Percentiles rank a stretch among this genome's conserved stretches.
These are phyloP conservation scores for Strigops habroptila DNA, from an alignment of 2,113 vertebrate species.

Conservation along the genomic window DNA sequence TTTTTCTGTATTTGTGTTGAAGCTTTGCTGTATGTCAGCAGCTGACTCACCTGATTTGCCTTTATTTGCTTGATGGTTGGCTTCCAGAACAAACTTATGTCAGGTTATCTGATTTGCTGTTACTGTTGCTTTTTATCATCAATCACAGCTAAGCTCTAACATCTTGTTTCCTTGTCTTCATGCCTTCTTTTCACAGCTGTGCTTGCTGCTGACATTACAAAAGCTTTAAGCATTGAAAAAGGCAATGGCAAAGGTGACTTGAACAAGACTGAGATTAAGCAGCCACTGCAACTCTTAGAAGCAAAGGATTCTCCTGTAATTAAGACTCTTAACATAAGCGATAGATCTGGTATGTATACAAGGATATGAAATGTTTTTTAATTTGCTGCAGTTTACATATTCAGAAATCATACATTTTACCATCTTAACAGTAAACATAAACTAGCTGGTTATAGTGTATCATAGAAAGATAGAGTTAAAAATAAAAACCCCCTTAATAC, in stretches of 20 bases:
- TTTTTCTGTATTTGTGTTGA: neutral
- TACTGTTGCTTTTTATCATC: conserved; percentile 30
- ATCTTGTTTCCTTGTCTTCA: neutral
- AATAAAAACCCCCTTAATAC: fast-evolving
- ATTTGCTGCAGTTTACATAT: neutral
- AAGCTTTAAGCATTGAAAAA: neutral
- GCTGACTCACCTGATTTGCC: conserved; percentile 20
- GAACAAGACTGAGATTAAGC: neutral
- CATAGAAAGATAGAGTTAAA: neutral
- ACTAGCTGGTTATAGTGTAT: neutral
- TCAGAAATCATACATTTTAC: neutral
- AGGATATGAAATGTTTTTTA: neutral
- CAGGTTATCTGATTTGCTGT: conserved; percentile 24
- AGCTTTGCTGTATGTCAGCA: neutral
- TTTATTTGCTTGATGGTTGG: neutral
- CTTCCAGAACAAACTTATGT: neutral
- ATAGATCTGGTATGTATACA: neutral
- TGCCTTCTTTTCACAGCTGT: conserved; percentile 29
- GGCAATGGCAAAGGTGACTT: neutral
- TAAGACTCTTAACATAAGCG: conserved; percentile 20
- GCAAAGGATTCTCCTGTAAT: neutral
- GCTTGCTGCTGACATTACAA: conserved; percentile 12
- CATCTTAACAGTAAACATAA: neutral
- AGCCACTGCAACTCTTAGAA: neutral
- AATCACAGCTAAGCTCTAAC: conserved; percentile 38